Evolutionary conservation across 2,888 invertebrate genomes (phyloP), one percentile per base, ranked within the genome.

Genomic region (Xylota sylvarum): DNA sequence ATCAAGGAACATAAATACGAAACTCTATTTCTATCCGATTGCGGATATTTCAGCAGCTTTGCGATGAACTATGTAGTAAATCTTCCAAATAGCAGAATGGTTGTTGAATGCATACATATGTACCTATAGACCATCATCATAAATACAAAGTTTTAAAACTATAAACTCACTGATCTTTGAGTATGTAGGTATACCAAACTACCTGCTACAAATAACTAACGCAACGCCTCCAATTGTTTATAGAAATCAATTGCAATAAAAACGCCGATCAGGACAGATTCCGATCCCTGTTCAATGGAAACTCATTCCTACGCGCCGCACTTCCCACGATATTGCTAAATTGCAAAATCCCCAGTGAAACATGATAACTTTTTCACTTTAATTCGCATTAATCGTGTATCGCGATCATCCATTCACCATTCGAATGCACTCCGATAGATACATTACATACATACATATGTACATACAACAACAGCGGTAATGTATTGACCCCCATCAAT

Each of bases 401-500:
- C 30, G 17, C 43, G 40, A 55, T 70, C 56, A 37, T 43, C 30
- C 23, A 19, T 64, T 55, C 58, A 40, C 58, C 46, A 37, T 17
- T 23, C n/a, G 32, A 67, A 56, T 76, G 76, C 77, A 77, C 19
- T 50, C 43, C 40, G 30, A 30, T 52, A 62, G 23, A 62, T 60
- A 69, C 62, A 40, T 70, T 56, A 27, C n/a, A 58, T 64, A 50
- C n/a, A n/a, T n/a, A n/a, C n/a, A n/a, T n/a, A n/a, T n/a, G n/a
- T n/a, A n/a, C n/a, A n/a, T n/a, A n/a, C n/a, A n/a, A 12, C n/a
- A 48, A 74, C 64, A 35, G 17, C n/a, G 52, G 56, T 74, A 80
- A 85, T 77, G 80, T 80, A 80, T 72, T 80, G 76, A 85, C 85
- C 80, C 78, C 85, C 81, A 85, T 85, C 67, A 85, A 76, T 85